Evolutionary conservation across 2,888 invertebrate genomes (phyloP).

Genomic region (Heliconius cydno): DNA sequence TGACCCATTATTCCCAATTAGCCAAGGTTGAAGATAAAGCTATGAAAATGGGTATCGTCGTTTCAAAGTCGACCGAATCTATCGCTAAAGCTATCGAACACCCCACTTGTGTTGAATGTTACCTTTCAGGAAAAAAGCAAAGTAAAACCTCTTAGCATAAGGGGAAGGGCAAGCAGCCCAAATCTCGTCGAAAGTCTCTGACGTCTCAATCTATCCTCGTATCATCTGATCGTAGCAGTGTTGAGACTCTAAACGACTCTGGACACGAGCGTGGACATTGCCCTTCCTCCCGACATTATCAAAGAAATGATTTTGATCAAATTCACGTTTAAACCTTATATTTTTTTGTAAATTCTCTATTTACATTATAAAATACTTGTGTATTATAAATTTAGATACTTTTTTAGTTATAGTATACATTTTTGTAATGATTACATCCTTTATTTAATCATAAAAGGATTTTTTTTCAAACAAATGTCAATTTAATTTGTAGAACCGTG

Average conservation of each 20-base stretch:
- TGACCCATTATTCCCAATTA: slow-evolving; percentile 78
- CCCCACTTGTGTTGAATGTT: slow-evolving; percentile 89
- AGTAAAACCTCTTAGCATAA: slow-evolving; percentile 86
- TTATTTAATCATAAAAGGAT: neutral
- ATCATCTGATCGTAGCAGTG: slow-evolving; percentile 76
- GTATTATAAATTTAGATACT: neutral
- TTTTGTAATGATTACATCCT: neutral
- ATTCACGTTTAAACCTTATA: slow-evolving; percentile 82
- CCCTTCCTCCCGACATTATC: slow-evolving; percentile 64
- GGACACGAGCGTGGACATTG: slow-evolving; percentile 65
- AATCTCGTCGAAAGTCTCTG: slow-evolving; percentile 70
- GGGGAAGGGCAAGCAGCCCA: slow-evolving; percentile 86
- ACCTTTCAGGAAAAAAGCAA: slow-evolving; percentile 85
- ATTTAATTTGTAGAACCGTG: neutral
- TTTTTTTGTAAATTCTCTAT: neutral
- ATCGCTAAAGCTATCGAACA: slow-evolving; percentile 85
- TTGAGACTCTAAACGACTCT: slow-evolving; percentile 73
- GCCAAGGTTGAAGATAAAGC: slow-evolving; percentile 81
- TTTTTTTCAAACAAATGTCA: neutral
- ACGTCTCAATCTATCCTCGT: slow-evolving; percentile 67
- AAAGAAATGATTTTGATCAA: slow-evolving; percentile 76
- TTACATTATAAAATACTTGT: slow-evolving; percentile 1
- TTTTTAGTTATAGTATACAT: neutral
- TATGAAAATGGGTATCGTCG: slow-evolving; percentile 82
- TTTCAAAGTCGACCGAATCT: slow-evolving; percentile 82